phyloP scores from a whole-genome alignment of 2,797 vertebrate species.

The Silurus lanzhouensis region DNA sequence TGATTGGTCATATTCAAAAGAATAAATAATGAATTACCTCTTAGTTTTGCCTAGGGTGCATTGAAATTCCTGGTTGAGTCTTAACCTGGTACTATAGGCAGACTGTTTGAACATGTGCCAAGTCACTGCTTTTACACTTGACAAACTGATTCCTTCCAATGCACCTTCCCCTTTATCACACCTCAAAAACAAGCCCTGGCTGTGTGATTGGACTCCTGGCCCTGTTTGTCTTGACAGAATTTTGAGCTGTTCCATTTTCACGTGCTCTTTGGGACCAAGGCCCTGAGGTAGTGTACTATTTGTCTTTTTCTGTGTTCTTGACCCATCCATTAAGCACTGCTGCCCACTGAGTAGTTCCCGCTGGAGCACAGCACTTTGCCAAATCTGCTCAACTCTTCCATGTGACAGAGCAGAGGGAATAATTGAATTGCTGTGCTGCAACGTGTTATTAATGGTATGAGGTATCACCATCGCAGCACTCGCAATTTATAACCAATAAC shows the following conservation, averaged over 20 bases:
- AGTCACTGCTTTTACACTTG: slow-evolving; percentile 4
- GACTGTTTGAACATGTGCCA: background rate
- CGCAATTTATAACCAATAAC: slow-evolving; percentile 34
- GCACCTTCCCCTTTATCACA: slow-evolving; percentile 24
- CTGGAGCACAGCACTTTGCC: background rate
- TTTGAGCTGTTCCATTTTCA: slow-evolving; percentile 31
- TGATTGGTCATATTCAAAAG: background rate
- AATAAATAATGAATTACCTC: background rate
- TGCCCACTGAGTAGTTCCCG: background rate
- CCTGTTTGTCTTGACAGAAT: background rate
- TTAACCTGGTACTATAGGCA: background rate
- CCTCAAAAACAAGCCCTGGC: background rate
- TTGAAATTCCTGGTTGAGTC: background rate
- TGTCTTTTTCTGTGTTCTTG: slow-evolving; percentile 17
- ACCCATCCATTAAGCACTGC: slow-evolving; percentile 23
- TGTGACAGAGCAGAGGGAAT: slow-evolving; percentile 11
- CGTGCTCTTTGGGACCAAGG: slow-evolving; percentile 23
- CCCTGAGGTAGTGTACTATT: slow-evolving; percentile 7
- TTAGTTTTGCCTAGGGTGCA: background rate
- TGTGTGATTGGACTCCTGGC: slow-evolving; percentile 11
- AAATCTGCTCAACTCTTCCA: background rate
- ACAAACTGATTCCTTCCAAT: slow-evolving; percentile 1
- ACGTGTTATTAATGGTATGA: slow-evolving; percentile 30
- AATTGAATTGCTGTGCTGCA: slow-evolving; percentile 18
- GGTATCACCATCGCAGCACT: slow-evolving; percentile 1